Evolutionary conservation across 2,888 invertebrate species (phyloP).

Genomic region (Trachelus iudaicus): DNA sequence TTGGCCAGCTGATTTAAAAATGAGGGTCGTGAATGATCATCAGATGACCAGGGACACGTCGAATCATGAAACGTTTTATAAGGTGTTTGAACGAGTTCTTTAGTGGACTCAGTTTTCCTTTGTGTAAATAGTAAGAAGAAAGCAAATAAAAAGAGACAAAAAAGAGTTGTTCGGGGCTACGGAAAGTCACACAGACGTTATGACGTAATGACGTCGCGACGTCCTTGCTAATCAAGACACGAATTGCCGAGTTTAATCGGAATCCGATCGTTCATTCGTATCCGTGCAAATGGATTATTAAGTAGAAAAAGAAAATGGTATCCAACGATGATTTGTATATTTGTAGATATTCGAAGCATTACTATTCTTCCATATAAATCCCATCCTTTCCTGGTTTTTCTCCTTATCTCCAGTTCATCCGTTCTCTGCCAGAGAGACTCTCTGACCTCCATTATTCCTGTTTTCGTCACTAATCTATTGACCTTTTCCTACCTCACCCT

Average conservation of each 20-base stretch:
- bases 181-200: background rate
- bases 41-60: background rate
- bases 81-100: conserved; percentile 2
- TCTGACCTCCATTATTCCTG: background rate
- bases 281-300: background rate
- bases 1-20: background rate
- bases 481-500: conserved; percentile 3
- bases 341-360: conserved; percentile 50
- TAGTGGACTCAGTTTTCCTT: conserved; percentile 4
- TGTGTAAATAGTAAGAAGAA: conserved; percentile 2
- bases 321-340: conserved; percentile 47
- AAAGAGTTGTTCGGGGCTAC: background rate
- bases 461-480: background rate
- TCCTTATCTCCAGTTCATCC: background rate
- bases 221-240: background rate
- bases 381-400: conserved; percentile 11
- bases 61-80: background rate
- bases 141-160: conserved; percentile 8
- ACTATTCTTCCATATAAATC: conserved; percentile 17
- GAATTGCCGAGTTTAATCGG: background rate
- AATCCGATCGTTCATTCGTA: background rate
- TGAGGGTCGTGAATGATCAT: background rate
- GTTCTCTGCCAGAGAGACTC: background rate
- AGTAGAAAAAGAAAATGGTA: background rate
- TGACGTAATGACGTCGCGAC: background rate